Evolutionary conservation across 1,140 invertebrate species (phyloP), one percentile per base, ranked within the genome.

Genomic region (Drosophila lowei): DNA sequence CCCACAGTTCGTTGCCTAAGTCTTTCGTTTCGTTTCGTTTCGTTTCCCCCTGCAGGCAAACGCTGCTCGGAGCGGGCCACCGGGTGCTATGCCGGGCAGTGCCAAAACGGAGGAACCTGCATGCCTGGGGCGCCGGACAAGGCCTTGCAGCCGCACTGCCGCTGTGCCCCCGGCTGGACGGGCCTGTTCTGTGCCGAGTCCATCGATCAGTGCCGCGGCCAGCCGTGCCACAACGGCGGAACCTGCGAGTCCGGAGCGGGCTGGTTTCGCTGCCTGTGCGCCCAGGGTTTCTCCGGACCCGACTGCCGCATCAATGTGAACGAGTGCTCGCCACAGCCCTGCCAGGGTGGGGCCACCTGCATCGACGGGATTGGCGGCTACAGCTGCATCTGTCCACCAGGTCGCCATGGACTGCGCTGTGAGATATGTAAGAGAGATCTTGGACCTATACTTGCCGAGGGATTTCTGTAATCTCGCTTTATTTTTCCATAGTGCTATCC

Each of bases 281-380:
- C 95, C 0, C 92, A 94, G 21, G 97, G 97, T 4, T 98, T 97
- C 92, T 94, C 94, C 1, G 96, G 95, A 77, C 93, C 72, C 93
- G 97, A 72, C 95, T 97, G 93, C 94, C 93, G 48, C 93, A 94
- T 95, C 86, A 96, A 96, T 80, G 93, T 95, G n/a, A 95, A 96
- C 85, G 95, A 96, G 77, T 97, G 95, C 91, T 94, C 94, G 62
- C 93, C 94, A 9, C 94, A 95, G 68, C 97, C 97, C 0, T 99
- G 98, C 92, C 93, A 94, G 11, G 95, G 96, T 84, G 96, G 96
- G 9, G 96, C 95, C 16, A 96, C 95, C 13, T 98, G 97, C 90
- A 92, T 95, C 1, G 95, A 96, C 77, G 93, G 94, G 3, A 94
- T 96, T 44, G 95, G 95, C 2, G 94, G 94, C 52, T 98, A 95